Base-by-base conservation (phyloP, 2,888 invertebrate genomes). In the Tetragonula carbonaria region DNA sequence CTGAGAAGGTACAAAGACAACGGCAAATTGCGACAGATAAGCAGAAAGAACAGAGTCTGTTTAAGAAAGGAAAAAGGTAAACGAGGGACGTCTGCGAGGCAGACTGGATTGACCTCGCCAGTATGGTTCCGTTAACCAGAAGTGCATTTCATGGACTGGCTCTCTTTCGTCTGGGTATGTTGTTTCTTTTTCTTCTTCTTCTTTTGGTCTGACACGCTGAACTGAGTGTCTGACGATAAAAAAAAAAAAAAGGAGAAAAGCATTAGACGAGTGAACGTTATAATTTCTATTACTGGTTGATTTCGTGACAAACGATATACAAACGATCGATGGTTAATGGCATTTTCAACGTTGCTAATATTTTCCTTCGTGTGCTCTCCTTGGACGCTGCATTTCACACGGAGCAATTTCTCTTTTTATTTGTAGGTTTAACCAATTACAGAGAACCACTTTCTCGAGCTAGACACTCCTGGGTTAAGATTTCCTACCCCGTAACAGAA, bases 71-170 rank as follows among this genome's bases (percentile, higher is more conserved):
- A 55, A 66, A 67, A 50, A 63, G 76, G 63, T 59, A 63, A 68
- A 73, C 38, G 62, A 75, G 74, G 55, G 62, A 67, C 68, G 21
- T n/a, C 23, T 68, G 73, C 51, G 76, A 80, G 51, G 65, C 5
- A 85, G 75, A 67, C 62, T 53, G 62, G 79, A 72, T 85, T 87
- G 88, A 87, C 88, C 90, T 85, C 85, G 71, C 86, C 86, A 72
- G 80, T 74, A 66, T 67, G 83, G 65, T 90, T 86, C 87, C 90
- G 90, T 90, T 90, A 88, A 75, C 83, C 90, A 84, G 82, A 76
- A 86, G 88, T 89, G 88, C 86, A 78, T 86, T 90, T 89, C 86
- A 78, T 86, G 79, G 72, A 62, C 83, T 71, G 86, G 66, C 80
- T 86, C 71, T 77, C 63, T 62, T 75, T 68, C 45, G 65, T 63